Conservation (phyloP, 2,113 vertebrate genomes). For the Excalfactoria chinensis region DNA sequence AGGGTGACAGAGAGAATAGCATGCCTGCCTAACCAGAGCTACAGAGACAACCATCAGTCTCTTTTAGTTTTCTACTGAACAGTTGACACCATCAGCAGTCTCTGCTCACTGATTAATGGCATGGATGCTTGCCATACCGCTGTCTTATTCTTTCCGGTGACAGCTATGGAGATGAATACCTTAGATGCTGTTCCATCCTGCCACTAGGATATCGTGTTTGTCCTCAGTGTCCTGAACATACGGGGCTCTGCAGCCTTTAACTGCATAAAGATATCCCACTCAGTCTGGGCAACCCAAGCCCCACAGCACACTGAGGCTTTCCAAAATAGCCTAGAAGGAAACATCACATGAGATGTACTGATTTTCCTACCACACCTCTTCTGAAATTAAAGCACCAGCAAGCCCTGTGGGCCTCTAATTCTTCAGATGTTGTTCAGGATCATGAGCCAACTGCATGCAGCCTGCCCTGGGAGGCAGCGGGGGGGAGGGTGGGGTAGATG, state of each 20-base stretch:
- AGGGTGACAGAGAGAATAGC: neutral
- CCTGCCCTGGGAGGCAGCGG: neutral
- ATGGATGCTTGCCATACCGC: neutral
- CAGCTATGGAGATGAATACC: neutral
- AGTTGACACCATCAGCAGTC: neutral
- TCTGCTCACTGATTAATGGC: neutral
- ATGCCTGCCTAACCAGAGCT: neutral
- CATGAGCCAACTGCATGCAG: rapidly evolving
- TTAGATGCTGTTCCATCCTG: neutral
- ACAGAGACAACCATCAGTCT: too few relatives aligned
- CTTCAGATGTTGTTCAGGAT: rapidly evolving
- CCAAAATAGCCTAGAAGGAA: neutral
- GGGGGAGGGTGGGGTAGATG: neutral
- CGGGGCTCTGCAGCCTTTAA: neutral
- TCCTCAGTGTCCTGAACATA: rapidly evolving
- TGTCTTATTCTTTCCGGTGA: neutral
- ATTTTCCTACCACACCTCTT: neutral
- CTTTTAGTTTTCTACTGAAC: neutral
- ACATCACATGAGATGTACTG: neutral
- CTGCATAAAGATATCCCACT: neutral
- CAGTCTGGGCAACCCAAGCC: neutral
- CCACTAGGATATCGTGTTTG: rapidly evolving
- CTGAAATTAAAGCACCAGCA: neutral
- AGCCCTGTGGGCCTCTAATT: neutral
- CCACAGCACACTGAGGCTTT: neutral